phyloP scores from a whole-genome alignment of 1,140 invertebrate species.

The Pseudachorutes palmiensis region DNA sequence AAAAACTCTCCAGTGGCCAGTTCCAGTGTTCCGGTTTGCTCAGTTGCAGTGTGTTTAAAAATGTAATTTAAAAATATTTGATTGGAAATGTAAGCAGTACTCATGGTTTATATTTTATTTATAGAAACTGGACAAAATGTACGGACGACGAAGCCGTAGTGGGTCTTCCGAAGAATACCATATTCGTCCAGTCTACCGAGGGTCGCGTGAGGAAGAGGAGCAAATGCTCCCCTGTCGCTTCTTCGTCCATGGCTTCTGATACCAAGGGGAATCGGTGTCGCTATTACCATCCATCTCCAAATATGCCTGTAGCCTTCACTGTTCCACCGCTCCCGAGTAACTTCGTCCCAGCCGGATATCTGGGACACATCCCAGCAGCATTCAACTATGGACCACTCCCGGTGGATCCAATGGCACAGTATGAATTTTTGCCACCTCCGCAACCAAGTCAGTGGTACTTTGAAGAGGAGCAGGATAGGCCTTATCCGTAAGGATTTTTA shows the following conservation, averaged over 20 bases:
- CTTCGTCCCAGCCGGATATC: conserved; percentile 2
- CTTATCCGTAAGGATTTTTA: neutral
- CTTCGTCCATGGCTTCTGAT: conserved; percentile 22
- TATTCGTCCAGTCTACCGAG: neutral
- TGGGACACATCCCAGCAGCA: neutral
- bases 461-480: neutral
- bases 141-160: neutral
- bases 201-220: conserved; percentile 30
- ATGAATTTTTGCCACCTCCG: neutral
- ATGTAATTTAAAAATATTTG: too few relatives aligned
- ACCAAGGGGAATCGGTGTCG: conserved; percentile 20
- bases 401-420: neutral
- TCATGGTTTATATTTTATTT: too few relatives aligned
- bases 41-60: too few relatives aligned
- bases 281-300: conserved; percentile 27
- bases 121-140: too few relatives aligned
- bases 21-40: too few relatives aligned
- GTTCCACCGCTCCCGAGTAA: conserved; percentile 29
- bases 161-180: too few relatives aligned
- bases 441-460: neutral
- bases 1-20: too few relatives aligned
- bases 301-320: conserved; percentile 11
- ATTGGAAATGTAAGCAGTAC: too few relatives aligned
- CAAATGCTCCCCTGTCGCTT: conserved; percentile 37
- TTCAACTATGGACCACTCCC: neutral